Evolutionary conservation across 2,113 vertebrate species (phyloP).

Genomic region (Pseudopipra pipra): DNA sequence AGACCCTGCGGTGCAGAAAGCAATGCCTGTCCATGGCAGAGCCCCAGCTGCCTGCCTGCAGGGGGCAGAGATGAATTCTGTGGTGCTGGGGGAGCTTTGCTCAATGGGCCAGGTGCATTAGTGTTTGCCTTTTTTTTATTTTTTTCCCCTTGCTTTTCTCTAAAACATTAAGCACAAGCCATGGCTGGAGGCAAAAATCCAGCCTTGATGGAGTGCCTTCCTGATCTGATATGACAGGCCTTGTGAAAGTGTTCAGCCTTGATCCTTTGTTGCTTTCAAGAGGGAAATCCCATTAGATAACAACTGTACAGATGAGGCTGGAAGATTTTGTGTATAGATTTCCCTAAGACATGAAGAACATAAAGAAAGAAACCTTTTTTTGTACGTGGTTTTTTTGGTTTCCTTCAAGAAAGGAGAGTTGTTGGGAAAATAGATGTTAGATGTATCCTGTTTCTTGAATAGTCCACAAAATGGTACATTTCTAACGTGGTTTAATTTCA

Average conservation of each 20-base stretch:
- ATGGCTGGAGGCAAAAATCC: constrained; percentile 6
- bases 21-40: background rate
- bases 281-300: constrained; percentile 8
- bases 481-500: background rate
- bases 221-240: background rate
- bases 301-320: background rate
- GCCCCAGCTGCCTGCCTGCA: background rate
- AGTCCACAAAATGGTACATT: background rate
- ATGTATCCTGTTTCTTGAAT: background rate
- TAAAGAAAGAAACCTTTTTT: background rate
- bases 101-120: background rate
- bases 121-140: background rate
- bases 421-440: background rate
- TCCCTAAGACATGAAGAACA: background rate
- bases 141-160: background rate
- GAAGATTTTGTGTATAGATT: background rate
- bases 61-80: background rate
- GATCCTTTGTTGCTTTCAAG: background rate
- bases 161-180: background rate
- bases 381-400: background rate
- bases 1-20: background rate
- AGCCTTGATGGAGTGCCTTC: background rate
- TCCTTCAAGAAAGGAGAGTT: background rate
- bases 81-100: background rate
- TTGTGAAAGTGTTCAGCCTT: constrained; percentile 3